These are phyloP conservation scores for Karalla daura DNA, from an alignment of 2,797 vertebrate genomes.

Conservation along the genomic window DNA sequence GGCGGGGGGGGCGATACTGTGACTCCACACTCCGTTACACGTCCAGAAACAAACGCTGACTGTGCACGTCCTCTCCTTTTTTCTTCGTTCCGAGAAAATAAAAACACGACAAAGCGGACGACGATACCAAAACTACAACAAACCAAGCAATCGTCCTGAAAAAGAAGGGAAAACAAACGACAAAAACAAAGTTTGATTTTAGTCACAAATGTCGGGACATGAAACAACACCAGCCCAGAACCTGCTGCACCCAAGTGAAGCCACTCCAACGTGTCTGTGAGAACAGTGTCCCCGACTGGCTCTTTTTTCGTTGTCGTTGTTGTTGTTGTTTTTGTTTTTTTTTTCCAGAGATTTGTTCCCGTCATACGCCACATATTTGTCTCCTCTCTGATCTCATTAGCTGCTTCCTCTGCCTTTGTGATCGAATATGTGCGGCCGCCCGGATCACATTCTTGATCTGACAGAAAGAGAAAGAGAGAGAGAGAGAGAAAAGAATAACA, in stretches of 20 bases:
- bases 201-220: constrained; percentile 18
- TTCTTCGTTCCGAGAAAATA: too few relatives aligned
- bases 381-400: constrained; percentile 50
- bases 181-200: constrained; percentile 32
- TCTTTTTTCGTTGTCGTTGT: too few relatives aligned
- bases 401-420: constrained; percentile 25
- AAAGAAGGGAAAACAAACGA: too few relatives aligned
- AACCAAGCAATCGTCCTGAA: too few relatives aligned
- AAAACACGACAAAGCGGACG: too few relatives aligned
- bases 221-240: constrained; percentile 4
- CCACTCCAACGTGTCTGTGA: constrained; percentile 13
- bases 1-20: too few relatives aligned
- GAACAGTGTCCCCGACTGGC: constrained; percentile 57
- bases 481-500: too few relatives aligned
- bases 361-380: constrained; percentile 28
- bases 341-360: constrained; percentile 40
- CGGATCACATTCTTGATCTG: constrained; percentile 8
- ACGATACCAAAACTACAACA: too few relatives aligned
- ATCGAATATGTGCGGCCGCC: constrained; percentile 12
- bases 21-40: constrained; percentile 47
- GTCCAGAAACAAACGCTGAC: constrained; percentile 30
- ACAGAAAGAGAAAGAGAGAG: too few relatives aligned
- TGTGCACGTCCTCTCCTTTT: constrained; percentile 14
- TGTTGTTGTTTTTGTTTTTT: too few relatives aligned
- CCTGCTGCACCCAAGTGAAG: constrained; percentile 1